Evolutionary conservation across 2,797 vertebrate species (phyloP).

Genomic region (Gorsachius magnificus): DNA sequence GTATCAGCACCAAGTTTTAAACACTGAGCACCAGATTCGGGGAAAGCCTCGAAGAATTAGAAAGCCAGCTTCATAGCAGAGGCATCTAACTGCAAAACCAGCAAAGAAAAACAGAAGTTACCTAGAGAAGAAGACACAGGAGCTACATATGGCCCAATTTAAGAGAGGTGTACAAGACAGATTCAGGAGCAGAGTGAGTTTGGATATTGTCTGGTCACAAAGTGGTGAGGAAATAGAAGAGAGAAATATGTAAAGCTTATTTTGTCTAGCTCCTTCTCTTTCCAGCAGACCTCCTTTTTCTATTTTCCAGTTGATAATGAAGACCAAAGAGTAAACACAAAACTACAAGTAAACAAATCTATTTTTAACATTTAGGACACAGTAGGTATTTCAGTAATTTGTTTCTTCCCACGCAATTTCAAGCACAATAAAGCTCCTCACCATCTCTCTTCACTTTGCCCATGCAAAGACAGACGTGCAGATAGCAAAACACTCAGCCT

Average conservation of each 20-base stretch:
- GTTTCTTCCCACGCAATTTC: neutral
- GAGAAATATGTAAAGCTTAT: neutral
- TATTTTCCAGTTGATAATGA: neutral
- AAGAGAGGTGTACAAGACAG: neutral
- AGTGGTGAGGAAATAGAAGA: neutral
- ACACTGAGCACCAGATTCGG: neutral
- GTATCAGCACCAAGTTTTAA: neutral
- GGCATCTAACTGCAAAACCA: neutral
- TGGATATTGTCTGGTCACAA: neutral
- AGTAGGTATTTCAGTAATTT: neutral
- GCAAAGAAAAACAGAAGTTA: neutral
- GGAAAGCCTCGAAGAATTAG: neutral
- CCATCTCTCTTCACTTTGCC: neutral
- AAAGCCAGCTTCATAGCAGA: neutral
- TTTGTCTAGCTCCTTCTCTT: neutral
- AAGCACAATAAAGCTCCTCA: neutral
- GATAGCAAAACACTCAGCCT: neutral
- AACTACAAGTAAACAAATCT: neutral
- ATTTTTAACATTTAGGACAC: neutral
- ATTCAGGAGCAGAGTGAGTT: neutral
- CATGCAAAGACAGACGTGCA: neutral
- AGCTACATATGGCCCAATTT: neutral
- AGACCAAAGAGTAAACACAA: neutral
- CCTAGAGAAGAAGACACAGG: neutral
- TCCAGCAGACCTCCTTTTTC: neutral